Base-by-base conservation (phyloP, 2,888 invertebrate species). In the Luffia ferchaultella region DNA sequence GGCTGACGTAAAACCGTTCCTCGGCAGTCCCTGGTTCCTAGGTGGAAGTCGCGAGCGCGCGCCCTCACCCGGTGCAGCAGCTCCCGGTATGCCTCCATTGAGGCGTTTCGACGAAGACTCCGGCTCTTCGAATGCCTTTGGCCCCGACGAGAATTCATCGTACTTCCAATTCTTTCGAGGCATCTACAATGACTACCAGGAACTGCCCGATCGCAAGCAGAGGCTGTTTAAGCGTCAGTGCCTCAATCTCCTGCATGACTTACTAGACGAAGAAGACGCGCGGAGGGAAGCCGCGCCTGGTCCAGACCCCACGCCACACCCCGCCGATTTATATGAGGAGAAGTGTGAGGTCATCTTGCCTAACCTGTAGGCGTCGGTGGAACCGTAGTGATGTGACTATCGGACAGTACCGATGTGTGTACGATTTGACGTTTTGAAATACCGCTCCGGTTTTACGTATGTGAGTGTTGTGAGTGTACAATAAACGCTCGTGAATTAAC, bases 151-250 rank as follows among this genome's bases (percentile, higher is more conserved):
- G 54, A 73, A 64, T 62, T 61, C 67, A 2, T 73, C 76, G 1
- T 82, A 68, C 61, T 79, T 79, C 57, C 76, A 80, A 53, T 82
- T 82, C 65, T 82, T 82, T 61, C 68, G 77, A 16, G 76, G 77
- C 16, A 69, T 82, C 20, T 60, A 78, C 58, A 60, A 61, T 52
- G 82, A 82, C 56, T 82, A 75, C 61, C 66, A 61, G 54, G 76
- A 73, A 56, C 61, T 82, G 48, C 55, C 70, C 0, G 53, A 65
- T 2, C 63, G 58, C 41, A 69, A 68, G 51, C 76, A 71, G 58
- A 59, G 80, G 17, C 52, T 62, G 42, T 82, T 79, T 56, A 72
- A 75, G 40, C 66, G 79, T 7, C 67, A 70, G 54, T 79, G 82
- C 52, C 61, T 82, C 40, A 54, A 58, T 45, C 56, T 68, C 18